Conservation (phyloP, 2,113 vertebrate genomes). For the Xenotilapia leptura region DNA sequence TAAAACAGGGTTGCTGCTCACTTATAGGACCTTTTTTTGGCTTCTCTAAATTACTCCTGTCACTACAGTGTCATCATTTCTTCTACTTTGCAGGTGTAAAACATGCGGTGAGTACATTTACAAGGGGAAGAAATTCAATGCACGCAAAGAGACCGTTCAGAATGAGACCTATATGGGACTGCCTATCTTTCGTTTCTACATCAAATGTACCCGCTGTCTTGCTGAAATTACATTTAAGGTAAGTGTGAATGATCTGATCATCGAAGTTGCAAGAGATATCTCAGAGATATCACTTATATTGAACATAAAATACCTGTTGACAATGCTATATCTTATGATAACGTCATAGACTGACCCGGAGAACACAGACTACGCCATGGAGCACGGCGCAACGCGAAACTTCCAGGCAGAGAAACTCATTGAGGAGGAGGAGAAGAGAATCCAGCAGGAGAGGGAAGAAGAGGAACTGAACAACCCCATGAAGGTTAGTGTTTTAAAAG, state of each 20-base stretch:
- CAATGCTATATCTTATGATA: not conserved
- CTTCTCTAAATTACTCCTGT: not conserved
- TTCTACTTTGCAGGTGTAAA: conserved; percentile 77
- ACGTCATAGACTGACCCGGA: conserved; percentile 84
- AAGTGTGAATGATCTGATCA: not conserved
- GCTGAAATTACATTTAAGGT: conserved; percentile 91
- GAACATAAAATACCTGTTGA: not conserved
- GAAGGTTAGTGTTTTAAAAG: conserved; percentile 76
- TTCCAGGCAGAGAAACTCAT: conserved; percentile 94
- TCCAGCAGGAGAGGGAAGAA: conserved; percentile 86
- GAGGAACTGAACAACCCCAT: conserved; percentile 98
- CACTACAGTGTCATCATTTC: not conserved
- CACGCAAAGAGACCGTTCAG: conserved; percentile 92
- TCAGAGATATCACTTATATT: not conserved
- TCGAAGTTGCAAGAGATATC: not conserved
- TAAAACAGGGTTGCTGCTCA: not conserved
- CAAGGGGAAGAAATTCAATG: conserved; percentile 96
- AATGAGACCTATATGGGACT: conserved; percentile 90
- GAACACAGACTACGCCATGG: conserved; percentile 96
- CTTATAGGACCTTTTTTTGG: not conserved
- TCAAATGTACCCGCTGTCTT: conserved; percentile 92
- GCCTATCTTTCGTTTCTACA: conserved; percentile 94
- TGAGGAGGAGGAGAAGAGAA: conserved; percentile 89
- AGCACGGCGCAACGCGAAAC: conserved; percentile 90
- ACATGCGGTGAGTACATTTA: conserved; percentile 95